phyloP scores from a whole-genome alignment of 2,113 vertebrate species.

The Probosciger aterrimus region DNA sequence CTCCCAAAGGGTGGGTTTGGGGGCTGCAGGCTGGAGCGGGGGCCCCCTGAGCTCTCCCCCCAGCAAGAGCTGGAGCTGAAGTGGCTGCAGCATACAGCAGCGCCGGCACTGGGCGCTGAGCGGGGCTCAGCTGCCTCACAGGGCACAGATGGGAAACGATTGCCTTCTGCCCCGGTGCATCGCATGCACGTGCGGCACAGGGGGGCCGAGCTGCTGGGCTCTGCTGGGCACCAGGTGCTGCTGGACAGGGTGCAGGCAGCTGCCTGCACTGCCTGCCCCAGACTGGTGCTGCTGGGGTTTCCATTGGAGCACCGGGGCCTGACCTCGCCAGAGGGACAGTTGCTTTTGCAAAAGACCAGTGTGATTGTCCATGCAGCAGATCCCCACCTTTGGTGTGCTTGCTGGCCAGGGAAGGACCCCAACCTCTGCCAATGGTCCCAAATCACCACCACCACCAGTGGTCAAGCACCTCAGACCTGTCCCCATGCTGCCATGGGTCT shows the following conservation, averaged over 20 bases:
- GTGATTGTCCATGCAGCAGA: neutral
- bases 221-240: slow-evolving; percentile 32
- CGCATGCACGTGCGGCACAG: neutral
- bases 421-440: accelerated
- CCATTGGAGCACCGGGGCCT: neutral
- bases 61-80: neutral
- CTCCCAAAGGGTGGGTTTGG: neutral
- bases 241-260: neutral
- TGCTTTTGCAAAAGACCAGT: neutral
- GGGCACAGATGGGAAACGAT: slow-evolving; percentile 69
- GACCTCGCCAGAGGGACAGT: neutral
- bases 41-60: neutral
- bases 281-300: neutral
- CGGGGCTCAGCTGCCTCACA: slow-evolving; percentile 55
- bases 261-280: neutral
- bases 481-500: neutral
- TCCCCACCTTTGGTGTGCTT: neutral
- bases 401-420: neutral
- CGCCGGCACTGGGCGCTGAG: neutral
- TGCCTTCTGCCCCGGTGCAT: slow-evolving; percentile 66
- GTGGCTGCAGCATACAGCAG: neutral
- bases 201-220: neutral
- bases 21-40: neutral
- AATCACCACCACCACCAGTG: accelerated
- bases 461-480: neutral